Evolutionary conservation across 2,797 vertebrate species (phyloP).

Genomic region (Oreochromis mossambicus): DNA sequence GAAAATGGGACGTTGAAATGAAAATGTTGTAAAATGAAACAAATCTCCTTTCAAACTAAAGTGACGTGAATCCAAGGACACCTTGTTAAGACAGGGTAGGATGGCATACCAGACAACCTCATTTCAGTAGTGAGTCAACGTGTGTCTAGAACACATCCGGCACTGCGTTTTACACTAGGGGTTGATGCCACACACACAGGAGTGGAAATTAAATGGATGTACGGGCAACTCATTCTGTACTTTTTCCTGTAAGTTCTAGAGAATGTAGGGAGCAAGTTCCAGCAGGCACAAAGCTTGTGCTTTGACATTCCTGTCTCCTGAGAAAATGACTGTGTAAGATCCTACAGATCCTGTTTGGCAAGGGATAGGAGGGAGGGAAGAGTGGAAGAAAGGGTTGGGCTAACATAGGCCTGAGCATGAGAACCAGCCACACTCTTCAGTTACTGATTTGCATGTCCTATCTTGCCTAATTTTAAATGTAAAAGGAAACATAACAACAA

Average conservation of each 20-base stretch:
- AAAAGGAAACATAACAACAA: conserved; percentile 13
- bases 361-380: conserved; percentile 71
- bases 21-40: neutral
- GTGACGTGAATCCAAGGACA: neutral
- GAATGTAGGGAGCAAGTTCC: conserved; percentile 66
- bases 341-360: conserved; percentile 82
- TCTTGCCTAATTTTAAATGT: conserved; percentile 67
- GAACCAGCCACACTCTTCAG: conserved; percentile 64
- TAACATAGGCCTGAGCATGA: conserved; percentile 66
- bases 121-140: conserved; percentile 61
- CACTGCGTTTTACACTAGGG: neutral
- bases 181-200: conserved; percentile 29
- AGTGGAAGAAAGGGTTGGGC: conserved; percentile 63
- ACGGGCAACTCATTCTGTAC: conserved; percentile 33
- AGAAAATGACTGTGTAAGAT: conserved; percentile 77
- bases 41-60: neutral
- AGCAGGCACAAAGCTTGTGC: conserved; percentile 65
- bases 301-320: conserved; percentile 79
- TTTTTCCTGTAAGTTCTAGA: conserved; percentile 57
- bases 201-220: conserved; percentile 28
- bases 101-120: conserved; percentile 45
- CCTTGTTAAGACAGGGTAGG: neutral
- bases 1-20: neutral
- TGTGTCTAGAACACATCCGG: conserved; percentile 54
- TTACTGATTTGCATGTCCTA: conserved; percentile 74